Conservation (phyloP, 2,888 invertebrate genomes). For the Pseudeuparius sepicola region DNA sequence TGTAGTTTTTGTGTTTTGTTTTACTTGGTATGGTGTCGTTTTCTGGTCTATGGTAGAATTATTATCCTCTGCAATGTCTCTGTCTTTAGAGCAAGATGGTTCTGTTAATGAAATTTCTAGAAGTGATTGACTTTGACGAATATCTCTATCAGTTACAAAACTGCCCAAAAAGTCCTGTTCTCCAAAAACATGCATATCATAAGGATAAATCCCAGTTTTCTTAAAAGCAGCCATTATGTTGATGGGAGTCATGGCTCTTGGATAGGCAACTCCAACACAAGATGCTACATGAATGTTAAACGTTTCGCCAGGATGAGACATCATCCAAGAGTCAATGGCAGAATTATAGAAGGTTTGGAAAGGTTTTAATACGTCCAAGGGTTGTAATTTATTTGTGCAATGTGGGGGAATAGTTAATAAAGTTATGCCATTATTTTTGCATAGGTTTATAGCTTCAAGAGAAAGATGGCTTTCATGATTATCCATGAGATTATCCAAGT, state of each 20-base stretch:
- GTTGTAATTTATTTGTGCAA: slow-evolving; percentile 11
- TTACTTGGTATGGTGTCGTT: too few species aligned
- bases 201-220: too few species aligned
- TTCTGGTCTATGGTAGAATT: too few species aligned
- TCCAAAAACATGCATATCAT: too few species aligned
- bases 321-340: slow-evolving; percentile 12
- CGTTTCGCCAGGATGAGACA: slow-evolving; percentile 12
- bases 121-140: too few species aligned
- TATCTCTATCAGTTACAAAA: too few species aligned
- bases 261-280: slow-evolving; percentile 7
- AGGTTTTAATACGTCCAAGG: slow-evolving; percentile 13
- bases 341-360: slow-evolving; percentile 11
- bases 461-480: slow-evolving; percentile 20
- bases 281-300: slow-evolving; percentile 7
- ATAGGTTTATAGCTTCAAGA: slow-evolving; percentile 10
- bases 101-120: too few species aligned
- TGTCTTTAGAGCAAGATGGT: too few species aligned
- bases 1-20: too few species aligned
- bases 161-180: too few species aligned
- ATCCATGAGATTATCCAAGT: too few species aligned
- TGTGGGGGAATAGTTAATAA: slow-evolving; percentile 13
- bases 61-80: too few species aligned
- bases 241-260: slow-evolving; percentile 3
- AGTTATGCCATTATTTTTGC: slow-evolving; percentile 6
- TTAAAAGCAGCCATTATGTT: slow-evolving; percentile 3